Conservation (phyloP, 2,797 vertebrate species). For the Bovichtus variegatus region DNA sequence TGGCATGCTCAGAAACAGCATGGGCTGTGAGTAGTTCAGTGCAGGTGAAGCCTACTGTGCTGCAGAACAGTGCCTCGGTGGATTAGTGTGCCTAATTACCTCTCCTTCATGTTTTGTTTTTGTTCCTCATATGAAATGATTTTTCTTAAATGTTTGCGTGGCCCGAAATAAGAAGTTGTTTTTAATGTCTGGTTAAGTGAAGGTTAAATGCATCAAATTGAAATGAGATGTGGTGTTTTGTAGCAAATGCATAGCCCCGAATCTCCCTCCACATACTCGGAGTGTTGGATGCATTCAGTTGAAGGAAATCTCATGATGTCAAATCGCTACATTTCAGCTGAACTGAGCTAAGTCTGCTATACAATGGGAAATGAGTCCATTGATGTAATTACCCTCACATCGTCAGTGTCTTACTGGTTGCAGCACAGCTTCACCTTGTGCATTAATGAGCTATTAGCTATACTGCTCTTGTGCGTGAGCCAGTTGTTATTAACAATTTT, state of each 20-base stretch:
- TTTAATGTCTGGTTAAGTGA: too few relatives aligned
- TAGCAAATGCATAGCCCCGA: slow-evolving; percentile 17
- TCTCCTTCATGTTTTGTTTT: slow-evolving; percentile 29
- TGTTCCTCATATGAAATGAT: slow-evolving; percentile 36
- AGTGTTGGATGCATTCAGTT: slow-evolving; percentile 38
- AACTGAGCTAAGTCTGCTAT: slow-evolving; percentile 48
- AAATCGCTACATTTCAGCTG: slow-evolving; percentile 49
- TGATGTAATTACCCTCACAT: slow-evolving; percentile 54
- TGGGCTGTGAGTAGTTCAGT: slow-evolving; percentile 46
- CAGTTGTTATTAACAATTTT: slow-evolving; percentile 24
- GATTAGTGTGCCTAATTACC: slow-evolving; percentile 60
- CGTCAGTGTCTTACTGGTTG: slow-evolving; percentile 31
- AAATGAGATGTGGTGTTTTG: slow-evolving; percentile 39
- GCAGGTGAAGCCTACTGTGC: slow-evolving; percentile 68
- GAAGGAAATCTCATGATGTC: slow-evolving; percentile 62
- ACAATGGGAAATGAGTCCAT: slow-evolving; percentile 59
- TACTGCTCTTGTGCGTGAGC: background rate
- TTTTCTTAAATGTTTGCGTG: slow-evolving; percentile 53
- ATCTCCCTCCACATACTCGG: slow-evolving; percentile 36
- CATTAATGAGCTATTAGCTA: slow-evolving; percentile 47
- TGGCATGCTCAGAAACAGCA: slow-evolving; percentile 68
- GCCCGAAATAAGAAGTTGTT: too few relatives aligned
- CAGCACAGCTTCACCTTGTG: slow-evolving; percentile 20
- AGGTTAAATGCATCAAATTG: too few relatives aligned
- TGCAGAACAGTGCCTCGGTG: slow-evolving; percentile 31